These are phyloP conservation scores for Galemys pyrenaicus DNA, from an alignment of 2,113 vertebrate genomes.

Conservation along the genomic window DNA sequence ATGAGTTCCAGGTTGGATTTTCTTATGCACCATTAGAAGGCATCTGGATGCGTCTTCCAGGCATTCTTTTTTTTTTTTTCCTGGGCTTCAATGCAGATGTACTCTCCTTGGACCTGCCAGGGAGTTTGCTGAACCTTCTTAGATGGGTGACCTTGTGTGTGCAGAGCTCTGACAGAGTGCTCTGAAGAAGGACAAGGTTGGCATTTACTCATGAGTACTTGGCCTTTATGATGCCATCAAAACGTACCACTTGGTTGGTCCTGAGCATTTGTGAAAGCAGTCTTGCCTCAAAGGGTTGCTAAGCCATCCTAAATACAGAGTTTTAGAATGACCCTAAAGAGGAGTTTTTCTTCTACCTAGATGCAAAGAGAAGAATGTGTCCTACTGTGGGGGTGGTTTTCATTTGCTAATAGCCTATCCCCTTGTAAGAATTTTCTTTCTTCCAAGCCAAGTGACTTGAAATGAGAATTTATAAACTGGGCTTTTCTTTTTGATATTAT, in stretches of 20 bases:
- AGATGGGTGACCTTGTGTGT: neutral
- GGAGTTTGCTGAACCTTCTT: neutral
- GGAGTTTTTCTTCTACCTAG: neutral
- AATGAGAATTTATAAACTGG: constrained; percentile 52
- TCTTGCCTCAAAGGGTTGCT: neutral
- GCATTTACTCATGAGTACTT: neutral
- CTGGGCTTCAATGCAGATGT: neutral
- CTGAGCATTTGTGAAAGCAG: neutral
- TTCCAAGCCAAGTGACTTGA: constrained; percentile 31
- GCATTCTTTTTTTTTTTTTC: neutral
- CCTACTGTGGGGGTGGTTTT: neutral
- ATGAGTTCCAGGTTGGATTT: neutral
- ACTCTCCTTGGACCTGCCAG: neutral
- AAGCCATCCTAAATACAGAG: neutral
- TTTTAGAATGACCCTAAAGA: neutral
- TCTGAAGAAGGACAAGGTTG: neutral
- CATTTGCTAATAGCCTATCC: neutral
- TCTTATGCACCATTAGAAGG: neutral
- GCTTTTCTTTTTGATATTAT: constrained; percentile 26
- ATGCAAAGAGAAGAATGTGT: neutral
- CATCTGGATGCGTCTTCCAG: neutral
- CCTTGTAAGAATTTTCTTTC: constrained; percentile 3
- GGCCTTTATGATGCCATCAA: neutral
- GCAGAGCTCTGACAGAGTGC: neutral
- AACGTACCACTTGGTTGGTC: neutral